Base-by-base conservation (phyloP, 1,140 invertebrate genomes). In the Drosophila dunni region DNA sequence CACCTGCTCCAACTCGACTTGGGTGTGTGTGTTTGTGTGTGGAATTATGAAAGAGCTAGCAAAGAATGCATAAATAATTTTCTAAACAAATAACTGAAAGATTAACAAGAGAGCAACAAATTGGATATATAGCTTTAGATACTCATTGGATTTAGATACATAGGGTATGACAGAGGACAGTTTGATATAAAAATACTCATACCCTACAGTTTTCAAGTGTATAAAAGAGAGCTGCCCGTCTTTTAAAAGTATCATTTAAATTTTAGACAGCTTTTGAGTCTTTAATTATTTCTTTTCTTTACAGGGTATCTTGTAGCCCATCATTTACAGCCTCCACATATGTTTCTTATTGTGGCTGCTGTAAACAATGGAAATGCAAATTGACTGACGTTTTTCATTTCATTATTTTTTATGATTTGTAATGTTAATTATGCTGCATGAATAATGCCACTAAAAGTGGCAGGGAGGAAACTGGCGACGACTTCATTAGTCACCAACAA, bases 371-470 rank as follows among this genome's bases (percentile, higher is more conserved):
- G 64, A 38, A 70, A 84, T 84, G 81, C 81, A 84, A 84, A 84
- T 84, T 62, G 50, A 63, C 56, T 85, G 64, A 56, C 17, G 36
- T 56, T 46, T 20, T 46, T 62, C 24, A 29, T 29, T 62, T 79
- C 61, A 66, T 78, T 20, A 20, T 20, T 20, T 20, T 81, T 83
- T 82, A 79, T 88, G 84, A 88, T 89, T 88, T 83, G 79, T 88
- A 89, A 89, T 89, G 84, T 83, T 88, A 89, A 89, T 88, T 83
- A 88, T 75, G 73, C 61, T 75, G 61, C 24, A 71, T 75, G 73
- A 75, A 71, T 75, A 75, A 75, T 61, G 50, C 29, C 7, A 56
- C 6, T 11, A 10, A 53, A 15, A 48, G 40, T 9, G 33, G 20
- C 11, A 33, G 34, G 13, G 13, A 44, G 38, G 15, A 17, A 50